Evolutionary conservation across 35 echinoderm and acorn worm species (phyloP), one percentile per base, ranked within the genome.

Genomic region (Apostichopus parvimensis): DNA sequence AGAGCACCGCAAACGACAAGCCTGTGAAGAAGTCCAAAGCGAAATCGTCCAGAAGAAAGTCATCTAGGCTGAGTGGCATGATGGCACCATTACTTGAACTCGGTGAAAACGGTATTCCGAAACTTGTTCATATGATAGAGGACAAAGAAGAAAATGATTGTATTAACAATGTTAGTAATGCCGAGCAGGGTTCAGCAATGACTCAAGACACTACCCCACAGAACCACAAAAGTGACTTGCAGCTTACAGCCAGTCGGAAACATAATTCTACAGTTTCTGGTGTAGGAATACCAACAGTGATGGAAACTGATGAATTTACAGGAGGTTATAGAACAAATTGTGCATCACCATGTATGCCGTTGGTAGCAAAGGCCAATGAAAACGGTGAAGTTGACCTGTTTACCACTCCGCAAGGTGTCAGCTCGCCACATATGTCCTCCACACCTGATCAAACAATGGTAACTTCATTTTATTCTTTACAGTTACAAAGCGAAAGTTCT

Each of bases 21-120:
- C 54, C 12, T n/a, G 58, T 59, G n/a, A 87, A 71, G 24, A 87
- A 87, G 28, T 24, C 17, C 6, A 87, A 65, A 71, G 26, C 18
- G 11, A 87, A 57, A 58, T 24, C 85, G 8, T 87, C 85, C 22
- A 62, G 85, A 52, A n/a, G 85, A 25, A 66, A 58, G 10, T 87
- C 85, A 11, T n/a, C 57, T 22, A 87, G 85, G 85, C 85, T 87
- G 3, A 87, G 85, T 71, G 85, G 85, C 23, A 87, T 87, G 22
- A 28, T 25, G 25, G 54, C 23, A 59, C 85, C 85, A 1, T 58
- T 87, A 58, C 52, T 87, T 13, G 85, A 87, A 71, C 85, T 87
- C 7, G 85, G 85, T 62, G 23, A 15, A 0, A 71, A 87, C 64
- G 85, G 85, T 4, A 17, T 87, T 8, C 85, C 85, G 0, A 87